Conservation (phyloP, 2,797 vertebrate species). For the Fundulus diaphanus region DNA sequence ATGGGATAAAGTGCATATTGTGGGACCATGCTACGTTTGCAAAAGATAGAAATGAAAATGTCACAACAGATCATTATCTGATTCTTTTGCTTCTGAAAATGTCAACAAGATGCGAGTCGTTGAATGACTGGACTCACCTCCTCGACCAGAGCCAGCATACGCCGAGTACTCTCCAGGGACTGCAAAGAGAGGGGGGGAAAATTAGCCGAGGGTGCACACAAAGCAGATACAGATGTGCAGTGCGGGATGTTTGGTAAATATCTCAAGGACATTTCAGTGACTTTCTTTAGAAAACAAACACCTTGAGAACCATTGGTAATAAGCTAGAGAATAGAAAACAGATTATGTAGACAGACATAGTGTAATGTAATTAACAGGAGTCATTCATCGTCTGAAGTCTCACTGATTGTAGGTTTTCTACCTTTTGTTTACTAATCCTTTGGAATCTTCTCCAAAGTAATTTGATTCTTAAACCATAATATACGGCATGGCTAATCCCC, state of each 20-base stretch:
- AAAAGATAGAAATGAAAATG: constrained; percentile 19
- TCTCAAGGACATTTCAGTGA: neutral
- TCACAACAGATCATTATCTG: neutral
- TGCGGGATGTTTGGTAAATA: neutral
- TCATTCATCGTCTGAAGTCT: constrained; percentile 24
- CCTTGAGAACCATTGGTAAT: neutral
- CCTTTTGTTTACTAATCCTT: constrained; percentile 24
- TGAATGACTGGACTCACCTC: constrained; percentile 75
- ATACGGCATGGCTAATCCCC: constrained; percentile 23
- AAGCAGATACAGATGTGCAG: constrained; percentile 9
- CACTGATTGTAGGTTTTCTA: constrained; percentile 22
- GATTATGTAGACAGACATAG: neutral
- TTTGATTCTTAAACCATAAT: constrained; percentile 13
- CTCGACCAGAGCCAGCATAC: constrained; percentile 98
- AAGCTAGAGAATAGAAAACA: neutral
- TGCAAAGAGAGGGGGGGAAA: constrained; percentile 61
- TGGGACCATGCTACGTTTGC: neutral
- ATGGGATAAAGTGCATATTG: neutral
- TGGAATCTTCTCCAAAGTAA: constrained; percentile 1
- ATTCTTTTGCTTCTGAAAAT: constrained; percentile 3
- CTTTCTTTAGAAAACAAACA: neutral
- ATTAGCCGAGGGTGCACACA: constrained; percentile 16
- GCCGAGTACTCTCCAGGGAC: constrained; percentile 98
- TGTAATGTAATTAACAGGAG: constrained; percentile 16
- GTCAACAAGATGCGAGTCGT: constrained; percentile 11